Percentiles rank a stretch among this genome's conserved stretches.
Conservation (phyloP, 2,888 invertebrate genomes). For the Euplagia quadripunctaria region DNA sequence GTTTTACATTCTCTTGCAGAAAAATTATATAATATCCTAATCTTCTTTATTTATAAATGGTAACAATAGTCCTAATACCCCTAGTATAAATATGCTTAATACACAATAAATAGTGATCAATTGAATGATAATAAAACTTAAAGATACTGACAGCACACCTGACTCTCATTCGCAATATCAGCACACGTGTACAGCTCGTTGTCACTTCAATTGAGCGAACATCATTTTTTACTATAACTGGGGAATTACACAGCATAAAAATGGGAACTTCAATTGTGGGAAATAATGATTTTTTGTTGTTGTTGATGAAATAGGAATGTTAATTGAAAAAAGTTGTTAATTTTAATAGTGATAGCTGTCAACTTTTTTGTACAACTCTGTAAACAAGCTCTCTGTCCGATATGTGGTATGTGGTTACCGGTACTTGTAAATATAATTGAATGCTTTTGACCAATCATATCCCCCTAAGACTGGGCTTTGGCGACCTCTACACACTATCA, state of each 20-base stretch:
- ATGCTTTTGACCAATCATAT: too few species aligned
- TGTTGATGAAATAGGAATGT: background rate
- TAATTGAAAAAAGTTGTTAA: background rate
- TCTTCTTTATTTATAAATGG: too few species aligned
- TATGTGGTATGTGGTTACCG: too few species aligned
- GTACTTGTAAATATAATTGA: too few species aligned
- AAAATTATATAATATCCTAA: too few species aligned
- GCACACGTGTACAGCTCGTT: conserved; percentile 60
- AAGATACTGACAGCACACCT: conserved; percentile 57
- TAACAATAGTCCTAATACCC: too few species aligned
- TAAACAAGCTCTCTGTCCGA: too few species aligned
- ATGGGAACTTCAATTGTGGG: background rate
- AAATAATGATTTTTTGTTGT: background rate
- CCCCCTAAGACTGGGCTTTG: background rate
- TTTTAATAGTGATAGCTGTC: background rate
- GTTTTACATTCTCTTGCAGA: too few species aligned
- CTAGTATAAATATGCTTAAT: conserved; percentile 11
- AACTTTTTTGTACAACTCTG: too few species aligned
- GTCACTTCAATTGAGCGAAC: conserved; percentile 67
- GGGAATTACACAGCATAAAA: conserved; percentile 18
- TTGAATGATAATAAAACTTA: conserved; percentile 38
- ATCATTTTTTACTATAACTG: conserved; percentile 57
- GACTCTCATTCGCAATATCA: conserved; percentile 55
- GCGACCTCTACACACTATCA: background rate
- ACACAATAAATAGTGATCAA: conserved; percentile 39